Percentiles rank a stretch among this genome's conserved stretches.
These are phyloP conservation scores for Allygus modestus DNA, from an alignment of 2,888 invertebrate genomes.

Conservation along the genomic window DNA sequence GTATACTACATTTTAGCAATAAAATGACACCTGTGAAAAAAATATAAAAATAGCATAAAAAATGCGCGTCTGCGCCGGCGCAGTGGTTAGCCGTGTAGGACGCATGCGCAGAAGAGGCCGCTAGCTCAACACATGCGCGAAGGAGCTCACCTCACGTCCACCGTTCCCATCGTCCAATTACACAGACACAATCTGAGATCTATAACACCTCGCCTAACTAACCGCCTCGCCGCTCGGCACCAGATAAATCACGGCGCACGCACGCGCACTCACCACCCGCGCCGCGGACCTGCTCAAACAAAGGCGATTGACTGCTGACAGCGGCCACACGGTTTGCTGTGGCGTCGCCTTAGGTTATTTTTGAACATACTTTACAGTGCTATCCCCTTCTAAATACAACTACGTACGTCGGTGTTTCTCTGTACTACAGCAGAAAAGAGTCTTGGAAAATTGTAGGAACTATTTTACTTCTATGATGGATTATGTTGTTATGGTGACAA, in stretches of 20 bases:
- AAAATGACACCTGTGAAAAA: no score
- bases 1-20: no score
- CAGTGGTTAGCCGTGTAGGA: not conserved
- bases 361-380: no score
- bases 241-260: constrained; percentile 41
- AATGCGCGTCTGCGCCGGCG: not conserved
- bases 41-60: no score
- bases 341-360: no score
- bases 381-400: no score
- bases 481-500: no score
- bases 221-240: constrained; percentile 54
- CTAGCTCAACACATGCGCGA: constrained; percentile 6
- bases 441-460: no score
- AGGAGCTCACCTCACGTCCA: constrained; percentile 46
- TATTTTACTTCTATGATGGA: no score
- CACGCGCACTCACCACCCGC: constrained; percentile 15
- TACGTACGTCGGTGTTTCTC: no score
- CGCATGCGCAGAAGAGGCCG: not conserved
- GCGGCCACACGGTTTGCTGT: not conserved
- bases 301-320: constrained; percentile 2
- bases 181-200: constrained; percentile 56
- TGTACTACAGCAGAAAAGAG: no score
- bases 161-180: constrained; percentile 57
- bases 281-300: not conserved
- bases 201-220: constrained; percentile 60